Conservation (phyloP, 2,113 vertebrate species). For the Ardeotis arabs region DNA sequence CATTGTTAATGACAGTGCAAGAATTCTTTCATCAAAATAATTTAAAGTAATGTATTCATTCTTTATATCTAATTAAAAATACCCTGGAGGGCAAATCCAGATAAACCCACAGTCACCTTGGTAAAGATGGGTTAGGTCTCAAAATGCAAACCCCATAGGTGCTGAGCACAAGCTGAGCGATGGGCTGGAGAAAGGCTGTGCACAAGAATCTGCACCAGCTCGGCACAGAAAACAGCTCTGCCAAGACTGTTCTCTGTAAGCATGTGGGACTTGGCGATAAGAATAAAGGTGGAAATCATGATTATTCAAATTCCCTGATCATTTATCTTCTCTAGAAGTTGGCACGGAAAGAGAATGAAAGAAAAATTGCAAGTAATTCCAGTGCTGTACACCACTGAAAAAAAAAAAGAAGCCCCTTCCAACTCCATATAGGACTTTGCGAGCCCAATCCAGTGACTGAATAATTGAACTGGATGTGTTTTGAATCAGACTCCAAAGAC, state of each 20-base stretch:
- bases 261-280: rapidly evolving
- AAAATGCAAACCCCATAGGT: background rate
- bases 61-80: constrained; percentile 50
- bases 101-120: constrained; percentile 44
- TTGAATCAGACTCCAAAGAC: background rate
- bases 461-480: background rate
- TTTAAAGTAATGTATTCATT: constrained; percentile 53
- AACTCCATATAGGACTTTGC: background rate
- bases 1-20: constrained; percentile 36
- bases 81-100: background rate
- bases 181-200: background rate
- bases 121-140: background rate
- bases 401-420: background rate
- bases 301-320: background rate
- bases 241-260: background rate
- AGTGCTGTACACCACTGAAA: background rate
- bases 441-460: background rate
- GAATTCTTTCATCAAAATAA: constrained; percentile 44
- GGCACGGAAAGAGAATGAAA: background rate
- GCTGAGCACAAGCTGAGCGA: background rate
- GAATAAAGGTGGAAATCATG: background rate
- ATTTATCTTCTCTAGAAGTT: background rate
- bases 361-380: background rate
- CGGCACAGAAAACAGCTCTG: background rate
- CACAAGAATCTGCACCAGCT: background rate